phyloP scores from a whole-genome alignment of 2,113 vertebrate genomes.

The Phaethornis superciliosus region DNA sequence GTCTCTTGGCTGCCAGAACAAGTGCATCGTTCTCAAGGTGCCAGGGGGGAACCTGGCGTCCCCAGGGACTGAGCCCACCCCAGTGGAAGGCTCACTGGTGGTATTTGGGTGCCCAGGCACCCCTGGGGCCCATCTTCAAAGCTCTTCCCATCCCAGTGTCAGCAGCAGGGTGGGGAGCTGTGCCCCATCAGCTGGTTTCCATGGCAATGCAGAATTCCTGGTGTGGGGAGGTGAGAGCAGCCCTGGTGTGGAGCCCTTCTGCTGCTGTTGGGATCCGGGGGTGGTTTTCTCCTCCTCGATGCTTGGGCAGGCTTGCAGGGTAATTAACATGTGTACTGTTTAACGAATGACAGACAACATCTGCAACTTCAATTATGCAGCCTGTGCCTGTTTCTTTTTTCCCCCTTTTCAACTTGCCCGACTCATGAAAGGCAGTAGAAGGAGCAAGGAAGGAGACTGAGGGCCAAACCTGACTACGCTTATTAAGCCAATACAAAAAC shows the following conservation, averaged over 20 bases:
- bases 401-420: background rate
- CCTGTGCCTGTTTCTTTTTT: background rate
- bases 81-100: rapidly evolving
- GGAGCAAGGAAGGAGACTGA: background rate
- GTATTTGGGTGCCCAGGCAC: background rate
- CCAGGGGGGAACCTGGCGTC: background rate
- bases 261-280: too few relatives aligned
- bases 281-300: too few relatives aligned
- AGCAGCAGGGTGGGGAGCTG: background rate
- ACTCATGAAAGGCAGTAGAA: background rate
- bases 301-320: background rate
- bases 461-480: conserved; percentile 65
- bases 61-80: rapidly evolving
- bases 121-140: too few relatives aligned
- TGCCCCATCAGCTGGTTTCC: conserved; percentile 16
- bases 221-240: background rate
- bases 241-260: background rate
- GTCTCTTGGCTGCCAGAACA: background rate
- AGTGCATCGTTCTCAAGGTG: too few relatives aligned
- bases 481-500: conserved; percentile 72
- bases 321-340: conserved; percentile 63
- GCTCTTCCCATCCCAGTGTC: too few relatives aligned
- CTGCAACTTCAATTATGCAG: conserved; percentile 57
- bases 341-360: conserved; percentile 41
- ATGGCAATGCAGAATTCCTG: background rate